Evolutionary conservation across 2,888 invertebrate species (phyloP).

Genomic region (Belgica antarctica): DNA sequence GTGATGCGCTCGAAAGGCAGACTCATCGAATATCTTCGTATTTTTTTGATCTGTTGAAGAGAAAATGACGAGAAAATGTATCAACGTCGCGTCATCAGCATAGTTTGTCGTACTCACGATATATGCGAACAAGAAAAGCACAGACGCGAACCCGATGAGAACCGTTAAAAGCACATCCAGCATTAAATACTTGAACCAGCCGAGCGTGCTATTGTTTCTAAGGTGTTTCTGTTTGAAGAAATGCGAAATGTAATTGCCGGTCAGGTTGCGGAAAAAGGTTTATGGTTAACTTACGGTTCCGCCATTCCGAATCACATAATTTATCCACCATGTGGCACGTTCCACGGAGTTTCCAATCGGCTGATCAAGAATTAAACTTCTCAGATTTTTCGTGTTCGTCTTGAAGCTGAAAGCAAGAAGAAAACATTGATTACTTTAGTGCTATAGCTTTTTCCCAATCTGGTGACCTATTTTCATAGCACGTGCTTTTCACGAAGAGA

Average conservation of each 20-base stretch:
- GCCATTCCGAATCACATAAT: constrained; percentile 47
- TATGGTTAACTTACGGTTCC: constrained; percentile 45
- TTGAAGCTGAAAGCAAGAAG: constrained; percentile 47
- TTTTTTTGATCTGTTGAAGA: not conserved
- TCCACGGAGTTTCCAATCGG: constrained; percentile 47
- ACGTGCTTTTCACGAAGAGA: constrained; percentile 3
- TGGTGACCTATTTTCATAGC: not conserved
- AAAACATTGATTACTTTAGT: not conserved
- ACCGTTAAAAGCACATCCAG: constrained; percentile 46
- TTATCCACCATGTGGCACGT: constrained; percentile 48
- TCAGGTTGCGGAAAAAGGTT: constrained; percentile 45
- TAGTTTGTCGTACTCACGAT: constrained; percentile 25
- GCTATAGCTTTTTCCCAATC: not conserved
- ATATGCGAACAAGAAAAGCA: constrained; percentile 24
- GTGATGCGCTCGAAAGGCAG: constrained; percentile 48
- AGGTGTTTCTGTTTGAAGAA: constrained; percentile 29
- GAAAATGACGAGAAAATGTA: not conserved
- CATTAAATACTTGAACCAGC: constrained; percentile 48
- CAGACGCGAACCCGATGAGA: constrained; percentile 29
- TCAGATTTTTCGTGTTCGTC: constrained; percentile 46
- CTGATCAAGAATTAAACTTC: constrained; percentile 46
- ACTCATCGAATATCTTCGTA: constrained; percentile 47
- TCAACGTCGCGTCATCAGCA: not conserved
- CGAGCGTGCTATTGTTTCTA: constrained; percentile 42
- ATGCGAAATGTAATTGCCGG: too few relatives aligned